These are phyloP conservation scores for Sceloporus undulatus DNA, from an alignment of 2,113 vertebrate species.

Conservation along the genomic window DNA sequence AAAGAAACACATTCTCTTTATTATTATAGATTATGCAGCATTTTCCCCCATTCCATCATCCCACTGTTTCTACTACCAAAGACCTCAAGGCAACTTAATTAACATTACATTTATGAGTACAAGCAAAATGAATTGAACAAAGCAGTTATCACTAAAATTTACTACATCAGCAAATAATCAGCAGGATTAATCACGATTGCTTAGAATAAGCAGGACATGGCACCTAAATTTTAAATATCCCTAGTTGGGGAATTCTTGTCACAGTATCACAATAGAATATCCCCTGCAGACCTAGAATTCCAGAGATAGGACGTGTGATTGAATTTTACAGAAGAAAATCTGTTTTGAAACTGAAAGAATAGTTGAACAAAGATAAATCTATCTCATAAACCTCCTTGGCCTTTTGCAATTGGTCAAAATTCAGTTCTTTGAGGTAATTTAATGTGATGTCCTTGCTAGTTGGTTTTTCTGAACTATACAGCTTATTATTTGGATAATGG, in stretches of 20 bases:
- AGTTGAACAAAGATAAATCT: conserved; percentile 73
- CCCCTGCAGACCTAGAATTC: no score
- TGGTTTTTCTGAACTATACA: conserved; percentile 60
- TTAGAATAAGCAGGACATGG: background rate
- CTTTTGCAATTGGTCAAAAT: conserved; percentile 58
- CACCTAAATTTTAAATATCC: background rate
- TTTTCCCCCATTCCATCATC: background rate
- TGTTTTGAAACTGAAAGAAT: conserved; percentile 50
- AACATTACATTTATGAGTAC: background rate
- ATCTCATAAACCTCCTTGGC: conserved; percentile 59
- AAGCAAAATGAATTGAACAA: background rate
- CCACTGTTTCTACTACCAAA: background rate
- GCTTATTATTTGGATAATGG: conserved; percentile 62
- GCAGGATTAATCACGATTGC: background rate
- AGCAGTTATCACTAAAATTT: background rate
- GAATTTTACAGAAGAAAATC: conserved; percentile 38
- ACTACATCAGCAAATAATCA: no score
- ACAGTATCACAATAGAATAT: no score
- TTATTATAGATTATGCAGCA: no score
- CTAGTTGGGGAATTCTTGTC: background rate
- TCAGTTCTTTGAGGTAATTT: conserved; percentile 63
- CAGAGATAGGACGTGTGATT: background rate
- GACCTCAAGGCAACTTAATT: background rate
- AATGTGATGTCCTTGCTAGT: conserved; percentile 63
- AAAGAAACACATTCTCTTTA: no score